A percentile compares a stretch with the other conserved stretches of the same genome.
Conservation (phyloP, 2,797 vertebrate genomes). For the Melanotaenia trifasciata region DNA sequence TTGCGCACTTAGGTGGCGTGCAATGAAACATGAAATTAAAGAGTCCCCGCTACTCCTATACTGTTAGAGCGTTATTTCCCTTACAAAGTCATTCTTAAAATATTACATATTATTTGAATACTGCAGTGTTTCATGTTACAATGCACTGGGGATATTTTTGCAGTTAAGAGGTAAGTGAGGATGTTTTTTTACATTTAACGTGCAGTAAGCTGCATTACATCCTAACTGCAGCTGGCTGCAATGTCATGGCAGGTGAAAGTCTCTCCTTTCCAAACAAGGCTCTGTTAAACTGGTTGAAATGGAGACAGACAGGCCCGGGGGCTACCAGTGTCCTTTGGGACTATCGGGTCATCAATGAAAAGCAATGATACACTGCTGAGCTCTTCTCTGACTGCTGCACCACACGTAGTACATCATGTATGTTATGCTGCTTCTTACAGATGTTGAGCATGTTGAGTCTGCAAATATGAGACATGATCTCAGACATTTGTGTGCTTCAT, state of each 20-base stretch:
- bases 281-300: slow-evolving; percentile 54
- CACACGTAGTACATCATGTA: background rate
- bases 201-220: slow-evolving; percentile 25
- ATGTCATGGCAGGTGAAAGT: slow-evolving; percentile 42
- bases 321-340: slow-evolving; percentile 60
- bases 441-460: slow-evolving; percentile 31
- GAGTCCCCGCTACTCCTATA: slow-evolving; percentile 29
- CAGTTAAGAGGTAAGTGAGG: background rate
- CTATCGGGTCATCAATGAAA: slow-evolving; percentile 60
- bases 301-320: slow-evolving; percentile 60
- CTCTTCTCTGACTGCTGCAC: slow-evolving; percentile 18
- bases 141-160: background rate
- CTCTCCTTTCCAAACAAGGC: slow-evolving; percentile 49
- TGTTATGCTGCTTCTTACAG: slow-evolving; percentile 1
- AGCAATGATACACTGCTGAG: slow-evolving; percentile 16
- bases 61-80: slow-evolving; percentile 15
- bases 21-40: slow-evolving; percentile 70
- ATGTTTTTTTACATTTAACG: background rate
- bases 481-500: slow-evolving; percentile 11
- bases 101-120: slow-evolving; percentile 5
- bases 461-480: slow-evolving; percentile 14
- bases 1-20: slow-evolving; percentile 36
- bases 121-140: slow-evolving; percentile 15
- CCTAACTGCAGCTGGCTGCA: slow-evolving; percentile 40
- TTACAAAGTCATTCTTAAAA: slow-evolving; percentile 38